Evolutionary conservation across 2,797 vertebrate genomes (phyloP), one percentile per base, ranked within the genome.

Genomic region (Phoebastria nigripes): DNA sequence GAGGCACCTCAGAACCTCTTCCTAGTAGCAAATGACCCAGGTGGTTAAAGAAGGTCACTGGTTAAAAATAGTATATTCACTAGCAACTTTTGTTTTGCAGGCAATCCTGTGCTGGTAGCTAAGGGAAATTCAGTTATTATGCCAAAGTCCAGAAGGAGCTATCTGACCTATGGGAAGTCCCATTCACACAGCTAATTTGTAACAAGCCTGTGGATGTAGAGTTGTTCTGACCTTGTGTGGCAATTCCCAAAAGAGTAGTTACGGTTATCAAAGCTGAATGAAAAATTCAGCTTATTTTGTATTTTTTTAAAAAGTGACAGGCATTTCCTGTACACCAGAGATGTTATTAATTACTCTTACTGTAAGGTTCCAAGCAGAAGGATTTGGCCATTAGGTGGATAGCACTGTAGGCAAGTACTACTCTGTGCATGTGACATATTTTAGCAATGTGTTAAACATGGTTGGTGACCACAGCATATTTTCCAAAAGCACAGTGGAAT

Each of bases 381-480:
- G 46, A 85, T 89, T 89, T 91, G 85, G 81, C 78, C 58, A 6
- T 80, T 18, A 61, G 78, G 73, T 82, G 74, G 71, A 46, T 31
- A 84, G 77, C 62, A 63, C 52, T 54, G 71, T 44, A 85, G 78
- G 73, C 81, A 87, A 85, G 41, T 70, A 71, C 56, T 83, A 20
- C 72, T 73, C 52, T 70, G 51, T 85, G 84, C 93, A 86, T 79
- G 91, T 90, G 92, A 87, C 83, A 77, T 87, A 71, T 61, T 93
- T 96, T 58, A 96, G 93, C 92, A 65, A 72, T 94, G 93, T 71
- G 77, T 90, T 90, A 94, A 96, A 94, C 82, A 16, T 82, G 58
- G 26, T 93, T 86, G 76, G 56, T 77, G 82, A 96, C 96, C 97
- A 67, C 97, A 97, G 69, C 93, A 95, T 97, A 94, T 86, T 97